phyloP scores from a whole-genome alignment of 2,888 invertebrate genomes.

The Girardia tigrina region DNA sequence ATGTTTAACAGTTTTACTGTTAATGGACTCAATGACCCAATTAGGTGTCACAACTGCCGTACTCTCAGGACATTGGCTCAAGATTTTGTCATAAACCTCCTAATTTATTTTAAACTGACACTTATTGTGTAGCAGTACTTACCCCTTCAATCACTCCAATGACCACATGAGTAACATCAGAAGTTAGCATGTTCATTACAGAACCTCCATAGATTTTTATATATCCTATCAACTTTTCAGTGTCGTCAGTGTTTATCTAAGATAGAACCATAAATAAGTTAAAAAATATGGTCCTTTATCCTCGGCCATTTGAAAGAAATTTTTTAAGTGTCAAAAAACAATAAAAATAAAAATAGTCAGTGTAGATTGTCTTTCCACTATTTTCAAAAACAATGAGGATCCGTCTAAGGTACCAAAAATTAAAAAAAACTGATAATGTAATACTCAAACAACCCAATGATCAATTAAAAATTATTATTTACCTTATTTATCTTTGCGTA shows the following conservation, averaged over 20 bases:
- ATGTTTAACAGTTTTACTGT: background rate
- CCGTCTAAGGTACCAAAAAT: too few relatives aligned
- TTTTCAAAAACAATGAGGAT: too few relatives aligned
- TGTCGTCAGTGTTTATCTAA: background rate
- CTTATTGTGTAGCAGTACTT: too few relatives aligned
- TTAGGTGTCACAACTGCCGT: slow-evolving; percentile 30
- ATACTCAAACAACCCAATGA: too few relatives aligned
- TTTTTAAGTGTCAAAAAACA: too few relatives aligned
- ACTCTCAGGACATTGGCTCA: background rate
- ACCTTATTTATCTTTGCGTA: too few relatives aligned
- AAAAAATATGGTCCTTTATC: too few relatives aligned
- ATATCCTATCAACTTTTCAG: background rate
- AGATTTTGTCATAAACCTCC: background rate
- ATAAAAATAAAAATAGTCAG: background rate
- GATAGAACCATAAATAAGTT: background rate
- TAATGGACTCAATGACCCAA: slow-evolving; percentile 32
- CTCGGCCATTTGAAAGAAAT: too few relatives aligned
- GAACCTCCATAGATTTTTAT: background rate
- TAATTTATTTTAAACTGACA: too few relatives aligned
- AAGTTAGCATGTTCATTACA: background rate
- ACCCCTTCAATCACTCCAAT: background rate
- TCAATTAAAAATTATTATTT: too few relatives aligned
- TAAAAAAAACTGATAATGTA: too few relatives aligned
- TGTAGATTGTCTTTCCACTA: too few relatives aligned
- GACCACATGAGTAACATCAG: background rate